Evolutionary conservation across 1,140 invertebrate genomes (phyloP), one percentile per base, ranked within the genome.

Genomic region (Tetramorium parvispinum): DNA sequence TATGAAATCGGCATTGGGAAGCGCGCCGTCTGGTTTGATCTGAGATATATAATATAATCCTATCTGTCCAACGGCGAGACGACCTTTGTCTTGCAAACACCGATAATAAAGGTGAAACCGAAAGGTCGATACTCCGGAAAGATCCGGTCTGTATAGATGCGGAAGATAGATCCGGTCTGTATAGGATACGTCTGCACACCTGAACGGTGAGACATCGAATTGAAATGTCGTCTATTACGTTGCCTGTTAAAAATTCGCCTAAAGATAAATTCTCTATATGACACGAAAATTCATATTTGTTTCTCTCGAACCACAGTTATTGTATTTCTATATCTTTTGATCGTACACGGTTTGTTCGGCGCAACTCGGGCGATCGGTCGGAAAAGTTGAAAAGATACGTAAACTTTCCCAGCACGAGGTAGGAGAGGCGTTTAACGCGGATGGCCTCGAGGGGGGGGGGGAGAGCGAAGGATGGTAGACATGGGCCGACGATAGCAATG

Each of bases 401-500:
- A 85, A 90, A 85, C 73, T 63, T 78, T 40, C 66, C 16, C 40
- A 85, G 24, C 10, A 70, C 18, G 53, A 68, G 57, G 27, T 37
- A 66, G 40, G 61, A 57, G 63, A 85, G 63, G 79, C 75, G 88
- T 89, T 91, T 92, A 88, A 88, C 86, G 87, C 65, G 88, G 89
- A 89, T 89, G 89, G 89, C 85, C 83, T 11, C 71, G 46, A 32
- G 27, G 27, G 32, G 3, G 0, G 32, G 32, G 1, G 32, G 32
- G 32, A 32, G 32, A 3, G 32, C 32, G 32, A 32, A 32, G 37
- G n/a, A 71, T 43, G 66, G 76, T 76, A 85, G 59, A 63, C 46
- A 88, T 86, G 78, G 70, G 66, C 55, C 68, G 73, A 91, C 91
- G 94, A 94, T 95, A 95, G 92, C 91, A 87, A 92, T 94, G 93